Conservation (phyloP, 2,888 invertebrate genomes). For the Rhagonycha fulva region DNA sequence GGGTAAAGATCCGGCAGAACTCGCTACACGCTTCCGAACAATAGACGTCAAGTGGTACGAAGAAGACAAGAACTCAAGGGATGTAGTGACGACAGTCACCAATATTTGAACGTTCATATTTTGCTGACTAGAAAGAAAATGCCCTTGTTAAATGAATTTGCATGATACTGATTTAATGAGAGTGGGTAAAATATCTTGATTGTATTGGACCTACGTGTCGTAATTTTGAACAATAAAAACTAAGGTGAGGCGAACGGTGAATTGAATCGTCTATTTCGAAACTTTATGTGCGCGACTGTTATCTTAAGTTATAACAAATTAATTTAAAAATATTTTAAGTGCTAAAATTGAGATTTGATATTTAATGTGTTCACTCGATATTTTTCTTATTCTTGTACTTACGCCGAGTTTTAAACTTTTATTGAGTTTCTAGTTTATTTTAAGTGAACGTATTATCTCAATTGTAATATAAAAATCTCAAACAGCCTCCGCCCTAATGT, state of each 20-base stretch:
- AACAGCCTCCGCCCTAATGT: constrained; percentile 46
- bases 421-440: constrained; percentile 23
- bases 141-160: constrained; percentile 22
- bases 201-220: background rate
- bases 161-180: constrained; percentile 1
- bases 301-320: background rate
- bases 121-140: constrained; percentile 7
- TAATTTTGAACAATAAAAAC: background rate
- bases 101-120: constrained; percentile 11
- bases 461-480: constrained; percentile 27
- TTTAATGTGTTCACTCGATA: background rate
- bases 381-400: background rate
- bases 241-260: background rate
- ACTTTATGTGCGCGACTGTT: background rate
- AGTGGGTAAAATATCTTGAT: background rate
- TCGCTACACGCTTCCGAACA: constrained; percentile 55
- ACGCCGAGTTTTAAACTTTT: constrained; percentile 9
- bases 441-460: constrained; percentile 30
- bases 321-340: background rate
- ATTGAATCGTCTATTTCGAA: background rate
- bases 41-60: constrained; percentile 56
- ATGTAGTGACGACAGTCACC: constrained; percentile 31
- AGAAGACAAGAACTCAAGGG: constrained; percentile 44
- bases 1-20: constrained; percentile 53
- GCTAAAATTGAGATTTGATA: background rate